Evolutionary conservation across 2,113 vertebrate species (phyloP).

Genomic region (Cynocephalus volans): DNA sequence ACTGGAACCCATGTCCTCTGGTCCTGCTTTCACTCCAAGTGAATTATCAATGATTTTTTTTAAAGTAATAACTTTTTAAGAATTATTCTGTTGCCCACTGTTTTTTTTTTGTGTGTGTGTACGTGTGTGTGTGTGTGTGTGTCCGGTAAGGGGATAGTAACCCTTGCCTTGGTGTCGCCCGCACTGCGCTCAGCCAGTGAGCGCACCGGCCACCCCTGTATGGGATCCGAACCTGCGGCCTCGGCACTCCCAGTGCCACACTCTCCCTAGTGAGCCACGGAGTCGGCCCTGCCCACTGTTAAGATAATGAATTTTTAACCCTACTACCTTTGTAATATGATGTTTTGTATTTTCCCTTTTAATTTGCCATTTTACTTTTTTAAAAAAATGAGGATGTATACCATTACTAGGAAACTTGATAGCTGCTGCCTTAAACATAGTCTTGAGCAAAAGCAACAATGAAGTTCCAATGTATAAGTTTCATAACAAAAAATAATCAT

Average conservation of each 20-base stretch:
- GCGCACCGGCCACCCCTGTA: too few species aligned
- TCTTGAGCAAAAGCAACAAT: background rate
- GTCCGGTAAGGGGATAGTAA: too few species aligned
- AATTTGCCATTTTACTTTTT: constrained; percentile 10
- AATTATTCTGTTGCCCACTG: background rate
- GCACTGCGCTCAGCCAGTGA: too few species aligned
- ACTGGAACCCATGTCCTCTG: background rate
- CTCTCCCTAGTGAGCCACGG: too few species aligned
- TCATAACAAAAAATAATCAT: background rate
- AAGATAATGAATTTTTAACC: background rate
- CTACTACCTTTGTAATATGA: background rate
- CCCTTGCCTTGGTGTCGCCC: too few species aligned
- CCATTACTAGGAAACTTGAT: background rate
- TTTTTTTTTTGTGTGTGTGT: too few species aligned
- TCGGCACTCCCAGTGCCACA: too few species aligned
- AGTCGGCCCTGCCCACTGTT: background rate
- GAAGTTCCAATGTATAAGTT: background rate
- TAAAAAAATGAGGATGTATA: background rate
- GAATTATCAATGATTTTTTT: background rate
- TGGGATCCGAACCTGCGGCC: too few species aligned
- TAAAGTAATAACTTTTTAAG: background rate
- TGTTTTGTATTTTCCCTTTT: background rate
- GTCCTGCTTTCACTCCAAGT: background rate
- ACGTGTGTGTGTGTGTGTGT: too few species aligned
- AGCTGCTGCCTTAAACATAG: background rate